Base-by-base conservation (phyloP, 2,113 vertebrate species). In the Alouatta palliata region DNA sequence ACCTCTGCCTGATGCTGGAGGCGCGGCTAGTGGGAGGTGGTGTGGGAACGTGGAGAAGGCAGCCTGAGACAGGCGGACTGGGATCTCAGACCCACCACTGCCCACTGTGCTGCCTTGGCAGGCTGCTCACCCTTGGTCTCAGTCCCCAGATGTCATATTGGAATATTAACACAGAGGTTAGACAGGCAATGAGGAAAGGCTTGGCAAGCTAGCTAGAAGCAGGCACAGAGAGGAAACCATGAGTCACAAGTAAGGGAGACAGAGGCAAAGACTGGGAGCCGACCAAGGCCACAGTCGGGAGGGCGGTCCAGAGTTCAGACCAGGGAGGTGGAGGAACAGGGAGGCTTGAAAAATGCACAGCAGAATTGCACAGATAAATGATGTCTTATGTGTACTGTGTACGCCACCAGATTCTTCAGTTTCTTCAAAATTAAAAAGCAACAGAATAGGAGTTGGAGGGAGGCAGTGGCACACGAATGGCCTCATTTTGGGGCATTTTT, bases 111-210 rank as follows among this genome's bases (percentile, higher is more conserved):
- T 80, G 20, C 75, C 73, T 64, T 80, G 97, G 84, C 56, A 40
- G 90, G 70, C 21, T 30, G 37, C 49, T 52, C 87, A n/a, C 5
- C 40, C 49, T 43, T 25, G 40, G 71, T 81, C 68, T 73, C 52
- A 58, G 90, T 49, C 0, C 68, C 82, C 54, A 89, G 58, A 64
- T 76, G 73, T 89, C 91, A 94, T 14, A 40, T 25, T 23, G 73
- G 61, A 89, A 95, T 86, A 89, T 79, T 85, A 93, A 82, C n/a
- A 40, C 35, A 86, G 82, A 91, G 82, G 91, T 88, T 77, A 87
- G 93, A 82, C 27, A 82, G 85, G 71, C 91, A 82, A 32, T 17
- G 30, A 93, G 91, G 35, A 90, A 86, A 93, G 77, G 82, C 73
- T 68, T 92, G 95, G 93, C 81, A 81, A 52, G 27, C 6, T 12